phyloP scores from a whole-genome alignment of 2,888 invertebrate genomes.

The Elegia similella region DNA sequence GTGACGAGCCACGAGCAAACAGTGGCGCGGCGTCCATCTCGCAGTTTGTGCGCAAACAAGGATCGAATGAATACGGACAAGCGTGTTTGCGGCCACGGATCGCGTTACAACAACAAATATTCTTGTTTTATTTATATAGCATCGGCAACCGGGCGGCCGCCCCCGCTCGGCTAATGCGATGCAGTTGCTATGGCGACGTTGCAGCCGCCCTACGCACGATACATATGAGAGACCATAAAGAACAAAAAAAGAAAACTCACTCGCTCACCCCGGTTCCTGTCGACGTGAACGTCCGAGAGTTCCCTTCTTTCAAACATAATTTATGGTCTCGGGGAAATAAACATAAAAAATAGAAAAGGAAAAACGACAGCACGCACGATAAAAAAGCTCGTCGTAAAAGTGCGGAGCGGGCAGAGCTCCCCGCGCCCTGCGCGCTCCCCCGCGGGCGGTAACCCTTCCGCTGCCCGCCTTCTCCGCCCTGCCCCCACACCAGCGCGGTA shows the following conservation, averaged over 20 bases:
- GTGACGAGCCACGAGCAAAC: conserved; percentile 48
- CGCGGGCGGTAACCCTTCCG: conserved; percentile 77
- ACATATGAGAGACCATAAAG: conserved; percentile 72
- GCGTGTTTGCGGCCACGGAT: conserved; percentile 66
- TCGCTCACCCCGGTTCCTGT: conserved; percentile 76
- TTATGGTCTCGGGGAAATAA: conserved; percentile 82
- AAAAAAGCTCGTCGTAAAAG: conserved; percentile 80
- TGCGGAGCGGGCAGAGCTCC: conserved; percentile 60
- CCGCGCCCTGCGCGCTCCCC: conserved; percentile 38
- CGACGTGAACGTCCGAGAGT: conserved; percentile 77
- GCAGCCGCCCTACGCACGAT: conserved; percentile 63
- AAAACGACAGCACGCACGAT: conserved; percentile 82
- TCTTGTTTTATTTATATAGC: conserved; percentile 51
- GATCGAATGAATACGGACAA: conserved; percentile 74
- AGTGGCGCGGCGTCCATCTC: conserved; percentile 67
- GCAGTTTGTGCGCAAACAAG: conserved; percentile 75
- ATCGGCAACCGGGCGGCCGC: conserved; percentile 41
- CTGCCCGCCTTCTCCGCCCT: conserved; percentile 61
- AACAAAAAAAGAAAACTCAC: conserved; percentile 71
- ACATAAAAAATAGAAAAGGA: conserved; percentile 83
- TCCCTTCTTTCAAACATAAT: conserved; percentile 83
- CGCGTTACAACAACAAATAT: conserved; percentile 75
- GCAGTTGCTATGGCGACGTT: conserved; percentile 73
- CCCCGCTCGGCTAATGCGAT: conserved; percentile 61
- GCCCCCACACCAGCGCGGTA: conserved; percentile 55